Conservation (phyloP, 2,797 vertebrate genomes). For the Smutsia gigantea region DNA sequence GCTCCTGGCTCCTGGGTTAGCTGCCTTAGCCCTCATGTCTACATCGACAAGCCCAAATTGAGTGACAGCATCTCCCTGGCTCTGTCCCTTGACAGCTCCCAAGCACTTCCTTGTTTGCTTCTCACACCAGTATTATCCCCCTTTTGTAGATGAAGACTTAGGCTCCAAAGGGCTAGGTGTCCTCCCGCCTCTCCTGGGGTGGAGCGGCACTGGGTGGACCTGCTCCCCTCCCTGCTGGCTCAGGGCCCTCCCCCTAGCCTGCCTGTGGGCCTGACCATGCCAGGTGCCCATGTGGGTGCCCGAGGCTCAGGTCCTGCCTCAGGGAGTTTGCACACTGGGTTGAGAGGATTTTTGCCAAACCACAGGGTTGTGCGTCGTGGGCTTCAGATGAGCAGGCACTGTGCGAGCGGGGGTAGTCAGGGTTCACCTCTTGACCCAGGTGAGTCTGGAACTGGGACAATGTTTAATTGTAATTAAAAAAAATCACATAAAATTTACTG, state of each 20-base stretch:
- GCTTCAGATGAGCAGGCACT: not conserved
- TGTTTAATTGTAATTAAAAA: not conserved
- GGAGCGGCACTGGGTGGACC: not conserved
- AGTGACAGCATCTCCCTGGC: not conserved
- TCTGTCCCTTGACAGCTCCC: accelerated
- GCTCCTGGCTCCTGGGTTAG: not conserved
- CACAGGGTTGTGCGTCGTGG: not conserved
- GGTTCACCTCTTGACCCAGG: not conserved
- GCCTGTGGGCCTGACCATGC: not conserved
- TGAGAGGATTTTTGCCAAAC: not conserved
- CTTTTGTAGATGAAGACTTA: not conserved
- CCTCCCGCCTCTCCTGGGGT: not conserved
- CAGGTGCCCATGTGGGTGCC: no score
- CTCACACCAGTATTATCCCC: not conserved
- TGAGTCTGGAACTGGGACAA: not conserved
- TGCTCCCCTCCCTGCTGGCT: not conserved
- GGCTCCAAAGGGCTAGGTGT: not conserved
- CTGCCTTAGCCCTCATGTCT: no score
- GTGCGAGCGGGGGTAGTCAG: not conserved
- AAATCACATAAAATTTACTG: not conserved
- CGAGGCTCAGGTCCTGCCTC: not conserved
- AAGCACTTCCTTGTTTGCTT: not conserved
- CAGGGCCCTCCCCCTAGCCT: not conserved
- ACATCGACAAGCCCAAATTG: not conserved
- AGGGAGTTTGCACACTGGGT: not conserved